Evolutionary conservation across 2,113 vertebrate species (phyloP), one percentile per base, ranked within the genome.

Genomic region (Herpetotheres cachinnans): DNA sequence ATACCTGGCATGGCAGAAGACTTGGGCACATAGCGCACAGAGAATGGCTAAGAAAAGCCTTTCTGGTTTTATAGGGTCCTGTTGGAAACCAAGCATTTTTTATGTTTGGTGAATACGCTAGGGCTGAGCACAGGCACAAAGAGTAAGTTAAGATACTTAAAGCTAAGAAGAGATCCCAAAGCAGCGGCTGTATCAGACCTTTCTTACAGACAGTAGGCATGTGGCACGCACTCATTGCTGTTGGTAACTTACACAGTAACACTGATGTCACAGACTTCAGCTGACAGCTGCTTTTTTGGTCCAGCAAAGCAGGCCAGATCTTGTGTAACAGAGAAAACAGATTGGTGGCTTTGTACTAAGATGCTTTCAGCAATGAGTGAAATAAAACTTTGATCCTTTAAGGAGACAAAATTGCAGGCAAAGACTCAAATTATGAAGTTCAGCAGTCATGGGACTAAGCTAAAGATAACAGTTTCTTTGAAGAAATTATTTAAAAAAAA

Each of bases 361-460:
- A 74, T 90, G 79, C 47, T 79, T 95, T 90, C 40, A 59, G 66
- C 62, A 94, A 62, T 58, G 69, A 94, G 25, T 78, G 46, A 86
- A 86, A 89, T 73, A 81, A 89, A 93, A n/a, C 67, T 80, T 69
- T 40, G 20, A 72, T 95, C 83, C 46, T 83, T 82, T 70, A 86
- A 86, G 71, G 55, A 95, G 67, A 65, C 20, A 46, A 94, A 77
- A 61, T 47, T 94, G 40, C 49, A 80, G 66, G 52, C 85, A 56
- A 71, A 46, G 18, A 21, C 30, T 30, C 47, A 38, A 82, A 69
- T 86, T 42, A 54, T 21, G 9, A 61, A 71, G 46, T 71, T 84
- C 54, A 88, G 10, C 40, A 65, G 44, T 61, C 59, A 36, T 7
- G 21, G 22, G 36, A 58, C 49, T 80, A 52, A 94, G 40, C 54